Percentiles rank a stretch among this genome's conserved stretches.
phyloP scores from a whole-genome alignment of 1,140 invertebrate genomes.

The Brachionus rotundiformis region DNA sequence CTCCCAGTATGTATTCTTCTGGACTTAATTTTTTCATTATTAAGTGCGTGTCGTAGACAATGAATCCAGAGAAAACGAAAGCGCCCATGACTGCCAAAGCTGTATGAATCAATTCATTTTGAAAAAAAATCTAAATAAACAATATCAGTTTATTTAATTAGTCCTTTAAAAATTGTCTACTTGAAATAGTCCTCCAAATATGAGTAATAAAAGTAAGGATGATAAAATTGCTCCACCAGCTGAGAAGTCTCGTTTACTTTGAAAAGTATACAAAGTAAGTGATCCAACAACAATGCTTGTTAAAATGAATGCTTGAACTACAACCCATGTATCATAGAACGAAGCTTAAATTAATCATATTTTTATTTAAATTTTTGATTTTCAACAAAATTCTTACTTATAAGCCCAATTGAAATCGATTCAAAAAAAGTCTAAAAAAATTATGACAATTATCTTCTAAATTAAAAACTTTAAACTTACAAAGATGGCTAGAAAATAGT shows the following conservation, averaged over 20 bases:
- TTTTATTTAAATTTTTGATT: background rate
- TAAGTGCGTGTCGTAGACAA: conserved; percentile 71
- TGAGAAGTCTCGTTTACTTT: conserved; percentile 79
- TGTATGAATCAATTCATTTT: conserved; percentile 71
- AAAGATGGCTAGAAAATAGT: conserved; percentile 64
- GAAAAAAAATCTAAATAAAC: conserved; percentile 70
- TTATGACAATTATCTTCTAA: background rate
- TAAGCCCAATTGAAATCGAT: conserved; percentile 40
- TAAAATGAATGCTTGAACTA: conserved; percentile 75
- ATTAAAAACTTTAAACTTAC: conserved; percentile 57
- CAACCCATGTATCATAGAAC: conserved; percentile 72
- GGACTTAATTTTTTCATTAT: conserved; percentile 73
- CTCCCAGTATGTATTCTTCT: conserved; percentile 76
- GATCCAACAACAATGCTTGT: conserved; percentile 73
- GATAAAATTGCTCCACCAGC: conserved; percentile 74
- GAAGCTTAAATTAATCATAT: conserved; percentile 67
- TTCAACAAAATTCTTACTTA: background rate
- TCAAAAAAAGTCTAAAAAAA: conserved; percentile 27
- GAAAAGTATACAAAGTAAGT: conserved; percentile 76
- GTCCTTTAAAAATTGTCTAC: conserved; percentile 55
- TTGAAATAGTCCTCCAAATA: conserved; percentile 71
- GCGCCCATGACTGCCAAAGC: conserved; percentile 72
- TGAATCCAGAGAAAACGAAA: conserved; percentile 74
- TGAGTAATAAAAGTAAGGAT: conserved; percentile 71
- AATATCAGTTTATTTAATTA: background rate